These are phyloP conservation scores for Cebus imitator DNA, from an alignment of 2,113 vertebrate genomes.

Conservation along the genomic window DNA sequence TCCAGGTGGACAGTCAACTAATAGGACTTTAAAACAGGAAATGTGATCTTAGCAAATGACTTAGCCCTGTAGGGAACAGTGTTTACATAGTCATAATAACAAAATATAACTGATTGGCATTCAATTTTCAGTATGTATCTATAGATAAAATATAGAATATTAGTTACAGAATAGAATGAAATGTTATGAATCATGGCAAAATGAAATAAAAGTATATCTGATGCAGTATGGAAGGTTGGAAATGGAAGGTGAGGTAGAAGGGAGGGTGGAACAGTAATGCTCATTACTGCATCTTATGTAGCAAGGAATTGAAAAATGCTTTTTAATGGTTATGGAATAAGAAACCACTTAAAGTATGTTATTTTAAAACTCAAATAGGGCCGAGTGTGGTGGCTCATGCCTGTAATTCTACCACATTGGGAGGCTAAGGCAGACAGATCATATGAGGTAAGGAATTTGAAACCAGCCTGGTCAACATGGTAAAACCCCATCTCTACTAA, in stretches of 20 bases:
- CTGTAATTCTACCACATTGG: too few species aligned
- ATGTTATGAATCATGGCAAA: background rate
- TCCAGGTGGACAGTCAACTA: background rate
- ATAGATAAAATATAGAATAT: background rate
- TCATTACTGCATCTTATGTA: background rate
- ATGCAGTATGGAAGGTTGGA: background rate
- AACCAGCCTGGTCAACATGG: too few species aligned
- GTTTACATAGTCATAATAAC: background rate
- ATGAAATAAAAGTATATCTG: background rate
- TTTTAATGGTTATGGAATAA: background rate
- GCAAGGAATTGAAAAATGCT: background rate
- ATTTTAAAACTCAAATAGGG: background rate
- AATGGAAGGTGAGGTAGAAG: background rate
- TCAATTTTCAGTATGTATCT: background rate
- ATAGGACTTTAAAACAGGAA: background rate
- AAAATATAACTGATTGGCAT: background rate
- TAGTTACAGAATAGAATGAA: background rate
- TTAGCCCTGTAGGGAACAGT: background rate
- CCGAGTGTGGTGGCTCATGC: too few species aligned
- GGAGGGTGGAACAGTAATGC: background rate
- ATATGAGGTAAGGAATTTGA: too few species aligned
- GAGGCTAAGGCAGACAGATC: too few species aligned
- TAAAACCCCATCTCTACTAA: too few species aligned
- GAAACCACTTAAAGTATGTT: background rate
- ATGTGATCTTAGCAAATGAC: background rate